phyloP scores from a whole-genome alignment of 2,797 vertebrate genomes.

The Karalla daura region DNA sequence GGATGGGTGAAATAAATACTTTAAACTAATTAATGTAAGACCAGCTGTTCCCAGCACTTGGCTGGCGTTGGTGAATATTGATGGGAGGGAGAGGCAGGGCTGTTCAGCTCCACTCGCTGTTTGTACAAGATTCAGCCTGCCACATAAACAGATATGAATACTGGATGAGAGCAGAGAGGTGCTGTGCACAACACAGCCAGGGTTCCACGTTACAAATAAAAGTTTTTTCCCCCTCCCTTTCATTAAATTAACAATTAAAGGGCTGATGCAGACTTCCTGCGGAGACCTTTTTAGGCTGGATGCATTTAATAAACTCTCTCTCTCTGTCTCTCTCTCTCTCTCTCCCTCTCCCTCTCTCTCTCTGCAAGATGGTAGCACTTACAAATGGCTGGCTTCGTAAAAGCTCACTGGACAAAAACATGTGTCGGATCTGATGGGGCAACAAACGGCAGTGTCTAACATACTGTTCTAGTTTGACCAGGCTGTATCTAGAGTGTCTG shows the following conservation, averaged over 20 bases:
- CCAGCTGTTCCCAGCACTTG: conserved; percentile 99
- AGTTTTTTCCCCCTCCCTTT: conserved; percentile 46
- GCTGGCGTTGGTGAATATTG: conserved; percentile 99
- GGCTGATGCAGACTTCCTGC: conserved; percentile 52
- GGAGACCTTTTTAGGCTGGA: conserved; percentile 41
- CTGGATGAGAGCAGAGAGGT: conserved; percentile 90
- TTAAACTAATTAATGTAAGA: conserved; percentile 99
- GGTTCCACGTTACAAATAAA: conserved; percentile 70
- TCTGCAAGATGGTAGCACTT: conserved; percentile 52
- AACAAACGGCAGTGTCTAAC: conserved; percentile 73
- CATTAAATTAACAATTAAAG: conserved; percentile 68
- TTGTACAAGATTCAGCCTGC: conserved; percentile 97
- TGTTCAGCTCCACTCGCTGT: conserved; percentile 92
- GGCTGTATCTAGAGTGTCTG: conserved; percentile 82
- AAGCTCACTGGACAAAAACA: conserved; percentile 64
- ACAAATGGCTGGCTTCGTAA: conserved; percentile 58
- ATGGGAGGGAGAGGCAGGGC: conserved; percentile 83
- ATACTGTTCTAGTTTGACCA: conserved; percentile 87
- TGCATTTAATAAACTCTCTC: conserved; percentile 54
- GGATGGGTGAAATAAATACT: conserved; percentile 99
- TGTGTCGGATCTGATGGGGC: conserved; percentile 71
- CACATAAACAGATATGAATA: conserved; percentile 97
- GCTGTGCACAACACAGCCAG: conserved; percentile 64
- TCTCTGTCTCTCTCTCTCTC: too few relatives aligned
- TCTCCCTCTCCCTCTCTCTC: too few relatives aligned